Percentiles rank a stretch among this genome's conserved stretches.
These are phyloP conservation scores for Mustelus asterias DNA, from an alignment of 2,113 vertebrate species.

Conservation along the genomic window DNA sequence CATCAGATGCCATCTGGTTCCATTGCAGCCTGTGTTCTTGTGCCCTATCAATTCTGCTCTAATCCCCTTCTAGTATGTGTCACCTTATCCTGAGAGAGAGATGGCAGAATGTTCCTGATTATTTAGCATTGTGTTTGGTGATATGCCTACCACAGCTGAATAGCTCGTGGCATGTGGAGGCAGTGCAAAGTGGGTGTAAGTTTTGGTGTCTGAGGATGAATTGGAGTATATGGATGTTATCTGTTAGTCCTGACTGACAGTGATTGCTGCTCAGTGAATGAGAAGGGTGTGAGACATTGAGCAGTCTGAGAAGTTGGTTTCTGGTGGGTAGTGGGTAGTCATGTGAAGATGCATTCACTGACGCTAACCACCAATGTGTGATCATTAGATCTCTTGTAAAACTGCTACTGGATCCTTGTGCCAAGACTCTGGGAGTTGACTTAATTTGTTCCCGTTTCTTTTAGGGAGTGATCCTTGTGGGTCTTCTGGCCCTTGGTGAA, in stretches of 20 bases:
- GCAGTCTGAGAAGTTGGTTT: neutral
- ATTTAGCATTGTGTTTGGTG: no score
- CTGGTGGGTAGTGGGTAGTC: neutral
- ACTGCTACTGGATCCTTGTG: neutral
- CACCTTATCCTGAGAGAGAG: no score
- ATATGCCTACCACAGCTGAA: no score
- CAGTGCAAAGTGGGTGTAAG: no score
- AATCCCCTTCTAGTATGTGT: no score
- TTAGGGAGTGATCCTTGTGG: neutral
- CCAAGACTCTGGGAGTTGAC: neutral
- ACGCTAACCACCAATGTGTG: neutral
- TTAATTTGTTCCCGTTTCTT: neutral
- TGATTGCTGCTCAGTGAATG: neutral
- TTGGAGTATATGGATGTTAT: neutral
- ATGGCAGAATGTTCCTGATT: no score
- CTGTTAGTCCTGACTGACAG: no score
- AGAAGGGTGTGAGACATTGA: neutral
- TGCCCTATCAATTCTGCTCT: no score
- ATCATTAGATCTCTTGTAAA: neutral
- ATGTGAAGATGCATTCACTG: neutral
- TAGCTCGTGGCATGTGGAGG: no score
- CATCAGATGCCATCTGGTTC: no score
- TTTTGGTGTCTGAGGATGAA: neutral
- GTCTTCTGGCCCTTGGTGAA: neutral
- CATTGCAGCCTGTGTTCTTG: no score